Percentiles rank a stretch among this genome's conserved stretches.
Conservation (phyloP, 2,888 invertebrate genomes). For the Tubiluchus corallicola region DNA sequence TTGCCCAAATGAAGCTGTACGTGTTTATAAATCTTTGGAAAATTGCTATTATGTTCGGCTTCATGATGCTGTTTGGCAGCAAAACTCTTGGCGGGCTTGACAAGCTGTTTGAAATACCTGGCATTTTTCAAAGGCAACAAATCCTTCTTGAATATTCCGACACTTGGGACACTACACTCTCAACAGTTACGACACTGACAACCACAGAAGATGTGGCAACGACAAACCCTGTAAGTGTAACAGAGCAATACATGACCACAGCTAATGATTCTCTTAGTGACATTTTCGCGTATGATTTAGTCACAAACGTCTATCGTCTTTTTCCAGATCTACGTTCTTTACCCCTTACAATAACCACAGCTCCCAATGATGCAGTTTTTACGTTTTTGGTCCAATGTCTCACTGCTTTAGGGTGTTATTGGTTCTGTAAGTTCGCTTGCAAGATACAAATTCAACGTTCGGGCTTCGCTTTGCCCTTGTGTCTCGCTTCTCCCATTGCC, state of each 20-base stretch:
- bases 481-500: constrained; percentile 26
- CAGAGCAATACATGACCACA: too few species aligned
- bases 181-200: too few species aligned
- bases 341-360: not conserved
- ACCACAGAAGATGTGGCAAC: too few species aligned
- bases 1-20: constrained; percentile 18
- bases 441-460: constrained; percentile 33
- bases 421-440: constrained; percentile 35
- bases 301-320: too few species aligned
- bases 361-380: constrained; percentile 25
- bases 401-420: constrained; percentile 29
- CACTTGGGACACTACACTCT: too few species aligned
- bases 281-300: too few species aligned
- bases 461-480: constrained; percentile 32
- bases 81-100: not conserved
- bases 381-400: constrained; percentile 23
- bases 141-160: too few species aligned
- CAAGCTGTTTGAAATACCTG: not conserved
- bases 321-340: too few species aligned
- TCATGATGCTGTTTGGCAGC: constrained; percentile 8
- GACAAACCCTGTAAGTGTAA: too few species aligned
- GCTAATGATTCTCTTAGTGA: too few species aligned
- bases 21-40: constrained; percentile 21
- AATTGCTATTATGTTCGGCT: constrained; percentile 18
- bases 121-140: not conserved